Evolutionary conservation across 2,113 vertebrate species (phyloP), one percentile per base, ranked within the genome.

Genomic region (Carassius gibelio): DNA sequence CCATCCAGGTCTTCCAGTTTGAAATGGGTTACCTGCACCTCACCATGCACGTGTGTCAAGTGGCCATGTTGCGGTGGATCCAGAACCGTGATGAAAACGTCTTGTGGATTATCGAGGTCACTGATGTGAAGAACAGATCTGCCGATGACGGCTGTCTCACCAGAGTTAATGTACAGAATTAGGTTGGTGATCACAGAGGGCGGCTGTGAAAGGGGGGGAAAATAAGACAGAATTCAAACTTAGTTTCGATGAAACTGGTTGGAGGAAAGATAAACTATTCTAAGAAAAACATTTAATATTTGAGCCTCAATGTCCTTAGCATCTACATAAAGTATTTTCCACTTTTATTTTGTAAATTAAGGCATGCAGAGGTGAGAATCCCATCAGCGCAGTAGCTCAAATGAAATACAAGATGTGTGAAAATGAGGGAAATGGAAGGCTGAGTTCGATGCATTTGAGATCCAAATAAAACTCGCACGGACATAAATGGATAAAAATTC

Each of bases 101-200:
- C 96, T 34, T 96, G 91, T 0, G 96, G 94, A 19, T 99, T 98
- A 95, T 99, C 98, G 0, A 92, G 89, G 88, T 99, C 98, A 23
- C 94, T 92, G 57, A 99, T 91, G 14, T 95, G 95, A 9, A 99
- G 94, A 52, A 95, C 74, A 2, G 91, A 92, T 15, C 92, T 94
- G 3, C 95, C 95, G 50, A 99, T n/a, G 4, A 93, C 50, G 11
- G 90, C 91, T 0, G 1, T 75, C n/a, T 95, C 93, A 0, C 95
- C 96, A 50, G 87, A 90, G 80, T 71, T 88, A 34, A 99, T 90
- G 0, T 82, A 71, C 23, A 98, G 89, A 5, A 91, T 91, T 76
- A 95, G 89, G 0, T 97, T 96, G 86, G 93, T 93, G 66, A 96
- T 85, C n/a, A 98, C 92, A 1, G 92, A 94, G 0, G 97, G 96